Evolutionary conservation across 2,888 invertebrate genomes (phyloP), one percentile per base, ranked within the genome.

Genomic region (Heliconius sara): DNA sequence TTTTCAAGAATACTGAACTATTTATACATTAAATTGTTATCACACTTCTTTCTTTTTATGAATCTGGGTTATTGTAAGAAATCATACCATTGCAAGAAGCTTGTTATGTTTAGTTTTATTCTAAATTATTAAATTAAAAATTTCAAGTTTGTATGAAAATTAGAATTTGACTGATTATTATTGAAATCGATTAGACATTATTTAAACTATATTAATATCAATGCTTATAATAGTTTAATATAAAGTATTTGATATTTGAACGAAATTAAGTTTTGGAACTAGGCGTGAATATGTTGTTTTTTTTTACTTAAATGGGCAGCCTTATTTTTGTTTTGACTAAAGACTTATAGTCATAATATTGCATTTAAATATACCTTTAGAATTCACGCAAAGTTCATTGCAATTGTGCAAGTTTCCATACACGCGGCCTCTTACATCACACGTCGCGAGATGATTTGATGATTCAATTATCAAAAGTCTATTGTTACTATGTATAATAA

Each of bases 401-500:
- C 57, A 72, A 19, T 72, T 72, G 72, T 57, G 72, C 34, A 73
- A 72, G 73, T 73, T 73, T 73, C 60, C 60, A 25, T 60, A 73
- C 6, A 12, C 73, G 57, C 77, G 73, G 73, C 60, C 73, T 73
- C 57, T 39, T 57, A 39, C 73, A 19, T 60, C 73, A 39, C 25
- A 25, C n/a, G 73, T 34, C 60, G 73, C 60, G 68, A 68, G 76
- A 79, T 83, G 78, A 78, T 81, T 82, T 79, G 77, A 80, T 81
- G 60, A 80, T 82, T 80, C 73, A 80, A 76, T 77, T 78, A 78
- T 80, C 67, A 81, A 79, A 72, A 80, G 19, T 74, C 65, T 80
- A 78, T 77, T 78, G 65, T 81, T 81, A 76, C 75, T 80, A 70
- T 75, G 73, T 70, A 34, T 60, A 60, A 60, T 76, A 22, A 34